These are phyloP conservation scores for Acanthisitta chloris DNA, from an alignment of 2,113 vertebrate genomes.

Conservation along the genomic window DNA sequence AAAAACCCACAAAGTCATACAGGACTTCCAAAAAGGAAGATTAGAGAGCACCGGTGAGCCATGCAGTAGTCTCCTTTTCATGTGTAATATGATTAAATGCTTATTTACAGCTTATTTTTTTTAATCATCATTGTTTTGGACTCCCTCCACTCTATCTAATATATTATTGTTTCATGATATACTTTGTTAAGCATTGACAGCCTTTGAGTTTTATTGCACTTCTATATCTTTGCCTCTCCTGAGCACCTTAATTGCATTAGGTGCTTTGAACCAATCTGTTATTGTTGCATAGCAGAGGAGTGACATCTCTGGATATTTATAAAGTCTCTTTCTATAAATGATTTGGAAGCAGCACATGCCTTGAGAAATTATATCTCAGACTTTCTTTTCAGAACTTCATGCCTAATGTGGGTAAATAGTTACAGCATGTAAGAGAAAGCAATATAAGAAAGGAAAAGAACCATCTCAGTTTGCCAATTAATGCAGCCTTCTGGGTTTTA, in stretches of 20 bases:
- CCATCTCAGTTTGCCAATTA: not conserved
- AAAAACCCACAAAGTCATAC: not conserved
- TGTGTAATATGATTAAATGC: not conserved
- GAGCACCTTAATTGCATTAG: not conserved
- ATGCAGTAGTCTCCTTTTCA: not conserved
- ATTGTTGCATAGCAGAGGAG: not conserved
- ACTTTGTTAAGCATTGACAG: not conserved
- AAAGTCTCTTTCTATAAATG: not conserved
- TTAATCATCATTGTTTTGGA: not conserved
- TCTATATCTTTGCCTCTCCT: not conserved
- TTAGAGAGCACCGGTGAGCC: not conserved
- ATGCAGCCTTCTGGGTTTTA: not conserved
- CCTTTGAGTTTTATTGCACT: not conserved
- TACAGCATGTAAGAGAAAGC: not conserved
- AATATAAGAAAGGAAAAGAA: not conserved
- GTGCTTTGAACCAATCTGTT: not conserved
- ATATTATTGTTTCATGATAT: not conserved
- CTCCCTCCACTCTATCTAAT: not conserved
- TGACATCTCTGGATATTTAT: not conserved
- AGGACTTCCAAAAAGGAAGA: not conserved
- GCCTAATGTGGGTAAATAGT: not conserved
- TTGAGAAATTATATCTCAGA: not conserved
- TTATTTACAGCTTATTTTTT: not conserved
- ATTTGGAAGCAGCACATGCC: not conserved
- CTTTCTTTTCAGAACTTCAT: not conserved